Evolutionary conservation across 2,797 vertebrate species (phyloP).

Genomic region (Oophaga sylvatica): DNA sequence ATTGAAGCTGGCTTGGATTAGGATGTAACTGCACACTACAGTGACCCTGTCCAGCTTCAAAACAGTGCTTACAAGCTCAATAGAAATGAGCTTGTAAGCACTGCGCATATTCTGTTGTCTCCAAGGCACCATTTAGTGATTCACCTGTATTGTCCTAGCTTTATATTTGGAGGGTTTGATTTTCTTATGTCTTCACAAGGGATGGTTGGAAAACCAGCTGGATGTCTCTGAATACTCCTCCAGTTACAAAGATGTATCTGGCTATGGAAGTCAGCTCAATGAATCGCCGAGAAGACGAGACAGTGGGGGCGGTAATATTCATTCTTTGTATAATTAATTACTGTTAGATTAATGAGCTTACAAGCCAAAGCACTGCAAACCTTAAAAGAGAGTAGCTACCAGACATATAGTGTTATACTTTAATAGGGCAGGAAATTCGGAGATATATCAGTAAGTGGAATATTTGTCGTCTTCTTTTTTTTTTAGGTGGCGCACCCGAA

Average conservation of each 20-base stretch:
- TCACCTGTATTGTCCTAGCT: not conserved
- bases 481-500: conserved; percentile 79
- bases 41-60: too few species aligned
- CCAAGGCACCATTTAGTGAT: not conserved
- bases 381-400: not conserved
- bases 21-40: too few species aligned
- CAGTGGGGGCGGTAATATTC: conserved; percentile 71
- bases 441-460: not conserved
- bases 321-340: not conserved
- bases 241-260: conserved; percentile 81
- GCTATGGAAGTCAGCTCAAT: conserved; percentile 78
- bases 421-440: not conserved
- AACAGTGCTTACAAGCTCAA: too few species aligned
- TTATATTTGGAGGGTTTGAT: not conserved
- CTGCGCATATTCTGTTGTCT: too few species aligned
- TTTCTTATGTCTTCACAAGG: conserved; percentile 69
- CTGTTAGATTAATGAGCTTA: not conserved
- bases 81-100: too few species aligned
- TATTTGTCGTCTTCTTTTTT: conserved; percentile 39
- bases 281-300: conserved; percentile 89
- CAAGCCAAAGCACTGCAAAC: not conserved
- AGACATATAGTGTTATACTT: not conserved
- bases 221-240: conserved; percentile 80
- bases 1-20: too few species aligned
- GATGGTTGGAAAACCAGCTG: conserved; percentile 80